Evolutionary conservation across 2,888 invertebrate genomes (phyloP), one percentile per base, ranked within the genome.

Genomic region (Liodrosophila aerea): DNA sequence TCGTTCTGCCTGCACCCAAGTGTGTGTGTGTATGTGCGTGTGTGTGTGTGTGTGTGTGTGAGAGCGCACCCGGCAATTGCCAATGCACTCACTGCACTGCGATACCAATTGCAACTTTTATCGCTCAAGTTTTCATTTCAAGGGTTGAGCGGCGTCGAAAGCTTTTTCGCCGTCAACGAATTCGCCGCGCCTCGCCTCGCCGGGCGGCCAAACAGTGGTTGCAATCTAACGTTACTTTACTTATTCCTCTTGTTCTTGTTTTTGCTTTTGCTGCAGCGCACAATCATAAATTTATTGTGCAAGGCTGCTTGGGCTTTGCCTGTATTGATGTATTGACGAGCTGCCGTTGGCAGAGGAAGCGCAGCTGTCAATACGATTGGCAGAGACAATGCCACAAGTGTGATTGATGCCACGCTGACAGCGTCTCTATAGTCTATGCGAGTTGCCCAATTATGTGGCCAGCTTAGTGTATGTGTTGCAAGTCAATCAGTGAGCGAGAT

Each of bases 231-330:
- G 49, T 69, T 69, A 60, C 54, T 53, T 62, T 56, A 51, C 40
- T 59, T 57, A 15, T 30, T 46, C 1, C n/a, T 15, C 18, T 31
- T 31, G 29, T 36, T 51, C 29, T 47, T 51, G 30, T 13, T 52
- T 22, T 39, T 46, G 36, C 18, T 29, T 41, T 16, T 33, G 54
- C 61, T 53, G 62, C 68, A 41, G 66, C 74, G 59, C 82, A 56
- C 86, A 86, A 86, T 76, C 77, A 62, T 63, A 73, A 84, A 84
- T 66, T 70, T 82, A 76, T 85, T 86, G 86, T 76, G 84, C 65
- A 72, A 86, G 84, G 82, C 73, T 81, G 15, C 5, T 4, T 8
- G 49, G 41, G 22, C 13, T 43, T 44, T 11, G 39, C n/a, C 43
- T 33, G 30, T 39, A 47, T 62, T 44, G 61, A 67, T 66, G 67